Conservation (phyloP, 2,888 invertebrate species). For the Venustoraphidia nigricollis region DNA sequence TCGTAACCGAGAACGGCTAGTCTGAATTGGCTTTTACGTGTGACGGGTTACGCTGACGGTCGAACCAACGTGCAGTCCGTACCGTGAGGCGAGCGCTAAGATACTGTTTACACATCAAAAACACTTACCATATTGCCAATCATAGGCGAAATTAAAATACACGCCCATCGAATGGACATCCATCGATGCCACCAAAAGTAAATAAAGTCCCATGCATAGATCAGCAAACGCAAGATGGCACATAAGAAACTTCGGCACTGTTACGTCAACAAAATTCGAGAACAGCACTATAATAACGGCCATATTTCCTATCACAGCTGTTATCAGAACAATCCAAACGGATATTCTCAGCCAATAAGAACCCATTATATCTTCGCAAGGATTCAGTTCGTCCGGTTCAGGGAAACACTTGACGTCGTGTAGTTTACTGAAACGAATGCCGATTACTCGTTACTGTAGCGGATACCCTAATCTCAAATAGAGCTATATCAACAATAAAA, state of each 20-base stretch:
- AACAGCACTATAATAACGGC: conserved; percentile 66
- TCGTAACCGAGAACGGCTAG: no score
- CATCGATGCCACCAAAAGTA: conserved; percentile 67
- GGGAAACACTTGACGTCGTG: conserved; percentile 51
- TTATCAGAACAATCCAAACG: conserved; percentile 74
- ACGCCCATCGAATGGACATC: conserved; percentile 72
- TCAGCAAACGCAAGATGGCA: conserved; percentile 79
- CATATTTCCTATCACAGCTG: conserved; percentile 70
- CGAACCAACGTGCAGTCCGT: no score
- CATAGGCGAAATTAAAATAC: conserved; percentile 80
- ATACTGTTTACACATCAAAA: not conserved
- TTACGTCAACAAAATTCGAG: conserved; percentile 38
- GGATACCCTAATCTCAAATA: no score
- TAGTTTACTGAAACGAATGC: conserved; percentile 19
- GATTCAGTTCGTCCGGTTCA: conserved; percentile 65
- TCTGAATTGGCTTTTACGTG: no score
- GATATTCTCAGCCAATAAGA: conserved; percentile 59
- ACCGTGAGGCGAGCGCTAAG: no score
- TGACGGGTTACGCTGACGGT: no score
- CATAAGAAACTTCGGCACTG: conserved; percentile 57
- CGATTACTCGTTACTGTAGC: no score
- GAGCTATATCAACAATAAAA: no score
- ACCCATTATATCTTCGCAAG: conserved; percentile 84
- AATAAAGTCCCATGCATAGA: conserved; percentile 72
- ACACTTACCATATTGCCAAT: conserved; percentile 64